These are phyloP conservation scores for Melieria crassipennis DNA, from an alignment of 2,888 invertebrate genomes.

Conservation along the genomic window DNA sequence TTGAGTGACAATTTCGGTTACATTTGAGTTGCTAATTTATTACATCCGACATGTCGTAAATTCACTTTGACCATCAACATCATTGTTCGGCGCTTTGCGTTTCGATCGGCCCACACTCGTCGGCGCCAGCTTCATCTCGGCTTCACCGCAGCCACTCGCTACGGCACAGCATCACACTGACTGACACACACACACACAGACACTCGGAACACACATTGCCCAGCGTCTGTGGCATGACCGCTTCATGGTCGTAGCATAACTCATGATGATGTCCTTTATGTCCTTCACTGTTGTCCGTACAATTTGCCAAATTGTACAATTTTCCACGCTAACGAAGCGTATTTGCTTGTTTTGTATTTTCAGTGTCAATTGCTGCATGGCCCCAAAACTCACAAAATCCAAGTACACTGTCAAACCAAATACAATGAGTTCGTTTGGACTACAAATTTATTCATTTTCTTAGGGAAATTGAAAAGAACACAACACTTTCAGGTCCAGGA, in stretches of 20 bases:
- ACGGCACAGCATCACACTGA: too few relatives aligned
- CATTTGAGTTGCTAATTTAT: constrained; percentile 43
- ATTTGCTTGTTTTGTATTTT: constrained; percentile 12
- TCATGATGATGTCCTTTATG: constrained; percentile 29
- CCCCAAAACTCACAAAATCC: not conserved
- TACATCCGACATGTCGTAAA: constrained; percentile 45
- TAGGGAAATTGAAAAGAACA: too few relatives aligned
- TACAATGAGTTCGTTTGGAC: not conserved
- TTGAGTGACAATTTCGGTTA: constrained; percentile 37
- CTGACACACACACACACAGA: too few relatives aligned
- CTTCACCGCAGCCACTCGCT: too few relatives aligned
- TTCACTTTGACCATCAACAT: constrained; percentile 37
- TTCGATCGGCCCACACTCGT: not conserved
- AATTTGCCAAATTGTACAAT: constrained; percentile 27
- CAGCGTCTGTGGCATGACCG: not conserved
- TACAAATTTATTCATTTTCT: not conserved
- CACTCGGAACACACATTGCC: not conserved
- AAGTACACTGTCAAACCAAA: not conserved
- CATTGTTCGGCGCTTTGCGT: constrained; percentile 17
- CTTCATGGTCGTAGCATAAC: constrained; percentile 19
- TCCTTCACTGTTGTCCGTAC: constrained; percentile 9
- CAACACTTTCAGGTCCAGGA: too few relatives aligned
- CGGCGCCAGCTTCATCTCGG: not conserved
- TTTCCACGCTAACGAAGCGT: constrained; percentile 17
- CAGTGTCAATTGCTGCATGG: constrained; percentile 4